Base-by-base conservation (phyloP, 1,140 invertebrate species). In the Mamestra configurata region DNA sequence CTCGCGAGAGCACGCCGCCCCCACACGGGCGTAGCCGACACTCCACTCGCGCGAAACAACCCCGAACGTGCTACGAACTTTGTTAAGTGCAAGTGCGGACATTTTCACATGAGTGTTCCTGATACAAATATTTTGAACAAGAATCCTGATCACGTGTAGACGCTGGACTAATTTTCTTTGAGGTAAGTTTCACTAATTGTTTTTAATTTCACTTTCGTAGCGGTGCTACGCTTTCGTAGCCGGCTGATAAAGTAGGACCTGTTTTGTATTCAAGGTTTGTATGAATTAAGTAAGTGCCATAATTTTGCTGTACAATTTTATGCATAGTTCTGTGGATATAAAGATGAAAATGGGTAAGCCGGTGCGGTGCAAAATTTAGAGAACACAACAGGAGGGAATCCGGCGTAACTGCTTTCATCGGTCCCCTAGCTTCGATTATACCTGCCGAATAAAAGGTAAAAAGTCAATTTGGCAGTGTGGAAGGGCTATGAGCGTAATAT, bases 371-470 rank as follows among this genome's bases (percentile, higher is more conserved):
- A 40, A 71, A 83, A 80, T 84, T 82, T 51, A 68, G 64, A 31
- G n/a, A 35, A 18, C 55, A 49, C 57, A 43, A 84, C 79, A 86
- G 79, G 81, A 89, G 88, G 84, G 88, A 83, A 81, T 82, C 81
- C 79, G 77, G 76, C 79, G 80, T 88, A 84, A 84, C 80, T 80
- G 88, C 84, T 89, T 94, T 91, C 83, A 88, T 87, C 85, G 81
- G 85, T 92, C 91, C 92, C 93, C 93, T 83, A 89, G 87, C 59
- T 92, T 94, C 85, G 89, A 92, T 92, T 89, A 59, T 93, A 93
- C 92, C 91, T 94, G 93, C 85, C 85, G 93, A 93, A 93, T 94
- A 91, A 93, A 93, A 94, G 91, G 93, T 94, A 94, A 94, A 93
- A 91, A 93, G 92, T 93, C 93, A 94, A 93, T 95, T 95, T 90